These are phyloP conservation scores for Limnephilus marmoratus DNA, from an alignment of 2,888 invertebrate genomes.

Conservation along the genomic window DNA sequence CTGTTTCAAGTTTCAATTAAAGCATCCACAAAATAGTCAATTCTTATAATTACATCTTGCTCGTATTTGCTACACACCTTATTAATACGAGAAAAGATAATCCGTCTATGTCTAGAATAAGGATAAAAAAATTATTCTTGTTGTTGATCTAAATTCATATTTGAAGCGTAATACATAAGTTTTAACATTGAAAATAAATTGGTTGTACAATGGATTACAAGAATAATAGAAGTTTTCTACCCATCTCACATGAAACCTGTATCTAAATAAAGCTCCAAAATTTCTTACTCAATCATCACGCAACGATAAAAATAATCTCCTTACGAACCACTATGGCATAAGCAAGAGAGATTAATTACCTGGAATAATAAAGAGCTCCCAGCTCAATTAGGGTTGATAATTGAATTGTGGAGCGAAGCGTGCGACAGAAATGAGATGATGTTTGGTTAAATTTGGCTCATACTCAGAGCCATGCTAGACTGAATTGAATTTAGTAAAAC, in stretches of 20 bases:
- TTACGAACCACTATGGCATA: background rate
- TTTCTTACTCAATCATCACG: background rate
- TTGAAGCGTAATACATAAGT: no score
- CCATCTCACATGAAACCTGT: background rate
- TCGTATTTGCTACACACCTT: no score
- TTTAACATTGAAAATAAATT: background rate
- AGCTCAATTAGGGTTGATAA: background rate
- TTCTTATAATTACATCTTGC: no score
- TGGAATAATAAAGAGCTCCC: background rate
- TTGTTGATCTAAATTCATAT: no score
- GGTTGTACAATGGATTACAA: background rate
- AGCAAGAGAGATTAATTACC: background rate
- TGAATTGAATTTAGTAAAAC: background rate
- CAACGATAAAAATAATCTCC: background rate
- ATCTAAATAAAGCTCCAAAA: background rate
- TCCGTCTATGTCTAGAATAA: no score
- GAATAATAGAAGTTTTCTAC: background rate
- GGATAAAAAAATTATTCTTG: no score
- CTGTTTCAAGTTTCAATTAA: no score
- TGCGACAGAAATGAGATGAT: background rate
- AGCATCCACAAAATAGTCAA: no score
- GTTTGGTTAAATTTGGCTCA: background rate
- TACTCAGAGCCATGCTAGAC: background rate
- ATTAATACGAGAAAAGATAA: no score
- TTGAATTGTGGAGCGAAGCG: background rate